These are phyloP conservation scores for Dicerorhinus sumatrensis DNA, from an alignment of 2,113 vertebrate species.

Conservation along the genomic window DNA sequence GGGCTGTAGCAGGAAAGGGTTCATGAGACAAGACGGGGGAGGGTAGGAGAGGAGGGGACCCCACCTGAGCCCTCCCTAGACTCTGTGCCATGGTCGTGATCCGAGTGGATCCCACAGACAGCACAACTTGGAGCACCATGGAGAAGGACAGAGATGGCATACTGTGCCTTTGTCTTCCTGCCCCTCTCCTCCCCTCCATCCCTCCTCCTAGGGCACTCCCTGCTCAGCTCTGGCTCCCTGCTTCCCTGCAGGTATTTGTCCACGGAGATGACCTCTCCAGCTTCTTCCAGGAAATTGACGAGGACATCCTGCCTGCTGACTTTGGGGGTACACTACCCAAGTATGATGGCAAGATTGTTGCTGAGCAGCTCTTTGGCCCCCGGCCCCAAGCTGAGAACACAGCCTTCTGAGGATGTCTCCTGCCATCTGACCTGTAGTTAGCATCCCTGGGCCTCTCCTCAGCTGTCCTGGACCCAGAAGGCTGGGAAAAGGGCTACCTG, in stretches of 20 bases:
- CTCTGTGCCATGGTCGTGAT: background rate
- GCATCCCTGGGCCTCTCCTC: background rate
- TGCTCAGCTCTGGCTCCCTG: background rate
- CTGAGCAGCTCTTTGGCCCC: slow-evolving; percentile 93
- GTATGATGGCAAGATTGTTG: slow-evolving; percentile 89
- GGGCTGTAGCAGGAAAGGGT: background rate
- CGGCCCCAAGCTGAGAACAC: slow-evolving; percentile 91
- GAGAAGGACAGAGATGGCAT: background rate
- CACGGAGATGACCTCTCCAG: slow-evolving; percentile 94
- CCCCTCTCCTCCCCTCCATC: rapidly evolving
- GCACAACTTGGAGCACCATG: background rate
- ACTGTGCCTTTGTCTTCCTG: background rate
- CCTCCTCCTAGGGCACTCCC: rapidly evolving
- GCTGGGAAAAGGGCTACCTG: background rate
- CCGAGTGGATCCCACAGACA: background rate
- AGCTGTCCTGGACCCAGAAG: background rate
- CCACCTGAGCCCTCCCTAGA: background rate
- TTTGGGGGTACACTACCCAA: slow-evolving; percentile 93
- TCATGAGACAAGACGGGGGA: rapidly evolving
- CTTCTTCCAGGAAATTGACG: slow-evolving; percentile 94
- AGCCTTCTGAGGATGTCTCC: slow-evolving; percentile 87
- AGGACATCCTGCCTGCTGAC: slow-evolving; percentile 93
- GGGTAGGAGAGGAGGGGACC: rapidly evolving
- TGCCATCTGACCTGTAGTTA: background rate
- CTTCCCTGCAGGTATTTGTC: slow-evolving; percentile 91